Percentiles rank a stretch among this genome's conserved stretches.
Conservation (phyloP, 2,113 vertebrate genomes). For the Diphyllodes magnificus region DNA sequence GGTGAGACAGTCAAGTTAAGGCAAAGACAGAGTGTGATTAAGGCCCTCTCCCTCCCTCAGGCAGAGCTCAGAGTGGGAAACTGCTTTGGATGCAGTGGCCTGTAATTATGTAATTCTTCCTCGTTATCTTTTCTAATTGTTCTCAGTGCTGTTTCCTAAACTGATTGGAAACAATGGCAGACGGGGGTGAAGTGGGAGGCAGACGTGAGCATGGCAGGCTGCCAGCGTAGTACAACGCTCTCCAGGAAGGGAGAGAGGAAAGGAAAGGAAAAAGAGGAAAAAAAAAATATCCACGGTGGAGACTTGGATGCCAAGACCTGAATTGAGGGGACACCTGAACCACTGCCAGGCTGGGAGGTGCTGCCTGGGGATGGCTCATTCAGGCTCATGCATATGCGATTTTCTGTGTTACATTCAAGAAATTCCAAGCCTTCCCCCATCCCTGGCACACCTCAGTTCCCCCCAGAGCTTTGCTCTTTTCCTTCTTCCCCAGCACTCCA, state of each 20-base stretch:
- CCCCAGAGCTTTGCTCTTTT: conserved; percentile 37
- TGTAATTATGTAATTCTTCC: conserved; percentile 83
- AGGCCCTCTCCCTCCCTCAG: background rate
- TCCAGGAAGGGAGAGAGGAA: background rate
- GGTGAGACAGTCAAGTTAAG: background rate
- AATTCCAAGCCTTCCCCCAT: background rate
- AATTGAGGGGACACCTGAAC: background rate
- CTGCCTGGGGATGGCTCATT: background rate
- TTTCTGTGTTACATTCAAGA: background rate
- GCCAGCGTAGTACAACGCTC: background rate
- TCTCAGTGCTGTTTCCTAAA: conserved; percentile 76
- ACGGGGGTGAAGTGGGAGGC: conserved; percentile 68
- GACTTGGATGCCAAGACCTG: background rate
- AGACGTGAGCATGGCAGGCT: conserved; percentile 50
- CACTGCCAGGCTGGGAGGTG: background rate
- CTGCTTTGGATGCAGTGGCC: conserved; percentile 62
- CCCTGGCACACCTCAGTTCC: background rate
- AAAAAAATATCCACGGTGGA: background rate
- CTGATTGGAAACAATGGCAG: conserved; percentile 77
- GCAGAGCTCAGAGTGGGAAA: conserved; percentile 25
- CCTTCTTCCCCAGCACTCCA: background rate
- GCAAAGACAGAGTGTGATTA: background rate
- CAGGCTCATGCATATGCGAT: background rate
- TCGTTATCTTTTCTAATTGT: conserved; percentile 83
- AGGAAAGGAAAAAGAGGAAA: background rate